Evolutionary conservation across 2,113 vertebrate genomes (phyloP), one percentile per base, ranked within the genome.

Genomic region (Cebus imitator): DNA sequence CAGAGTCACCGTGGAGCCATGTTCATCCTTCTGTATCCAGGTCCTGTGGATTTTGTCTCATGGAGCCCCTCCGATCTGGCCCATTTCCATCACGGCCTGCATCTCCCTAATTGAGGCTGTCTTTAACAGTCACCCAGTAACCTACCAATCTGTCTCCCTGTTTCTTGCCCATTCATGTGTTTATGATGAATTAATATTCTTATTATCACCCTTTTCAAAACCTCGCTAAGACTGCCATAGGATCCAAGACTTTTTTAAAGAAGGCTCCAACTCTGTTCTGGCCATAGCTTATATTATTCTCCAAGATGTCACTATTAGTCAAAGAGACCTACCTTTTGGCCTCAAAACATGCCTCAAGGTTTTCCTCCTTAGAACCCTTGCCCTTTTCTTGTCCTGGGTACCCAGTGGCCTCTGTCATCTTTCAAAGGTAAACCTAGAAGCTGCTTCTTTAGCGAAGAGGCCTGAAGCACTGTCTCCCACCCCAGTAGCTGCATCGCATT

Each of bases 381-480:
- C 0, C 8, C 2, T 70, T 82, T 50, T 93, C 40, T 79, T 68
- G n/a, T 61, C 75, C 58, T 20, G 32, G 6, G 16, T 37, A 45
- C 50, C n/a, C 17, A 21, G 35, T 35, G 27, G 43, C 27, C 45
- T 72, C 40, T 35, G 35, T 61, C 12, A 6, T 55, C 55, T 81
- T 75, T 27, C 9, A 64, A 17, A 30, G 18, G 57, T 11, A 35
- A 52, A 27, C 32, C 66, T 61, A 40, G 30, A 87, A 64, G 9
- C 11, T 43, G 6, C 37, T 18, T 84, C 45, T 48, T 66, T 37
- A 32, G 23, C 20, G 21, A 72, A 30, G 48, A 61, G 17, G 32
- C 68, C 43, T 18, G 5, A 78, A 1, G 0, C 12, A 0, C 4
- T 2, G 14, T 23, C 45, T 10, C 10, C 1, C 0, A 30, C 57